Evolutionary conservation across 2,113 vertebrate species (phyloP).

Genomic region (Antechinus flavipes): DNA sequence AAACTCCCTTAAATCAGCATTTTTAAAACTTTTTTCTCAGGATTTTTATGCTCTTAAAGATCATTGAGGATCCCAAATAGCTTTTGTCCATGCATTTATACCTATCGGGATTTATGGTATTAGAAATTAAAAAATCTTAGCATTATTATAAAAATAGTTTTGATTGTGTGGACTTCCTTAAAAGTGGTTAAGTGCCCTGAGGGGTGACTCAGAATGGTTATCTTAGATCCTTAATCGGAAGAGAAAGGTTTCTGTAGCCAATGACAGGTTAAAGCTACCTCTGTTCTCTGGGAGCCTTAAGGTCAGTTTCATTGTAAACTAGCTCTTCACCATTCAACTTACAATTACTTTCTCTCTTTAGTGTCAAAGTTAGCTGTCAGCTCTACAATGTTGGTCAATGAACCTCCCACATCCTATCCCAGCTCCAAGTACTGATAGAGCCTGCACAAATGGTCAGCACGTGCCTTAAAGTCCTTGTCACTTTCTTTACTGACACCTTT

Average conservation of each 20-base stretch:
- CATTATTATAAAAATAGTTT: not conserved
- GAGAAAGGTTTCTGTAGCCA: not conserved
- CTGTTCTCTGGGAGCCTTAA: not conserved
- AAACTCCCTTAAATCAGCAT: not conserved
- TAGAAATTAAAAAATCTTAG: not conserved
- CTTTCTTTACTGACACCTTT: conserved; percentile 32
- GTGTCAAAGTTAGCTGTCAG: not conserved
- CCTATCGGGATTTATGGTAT: not conserved
- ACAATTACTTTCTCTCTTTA: not conserved
- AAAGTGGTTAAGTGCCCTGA: not conserved
- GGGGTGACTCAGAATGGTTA: not conserved
- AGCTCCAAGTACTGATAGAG: not conserved
- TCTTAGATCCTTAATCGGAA: not conserved
- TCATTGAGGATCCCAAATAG: not conserved
- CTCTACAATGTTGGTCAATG: not conserved
- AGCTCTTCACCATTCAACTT: not conserved
- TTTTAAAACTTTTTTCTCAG: not conserved
- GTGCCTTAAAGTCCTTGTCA: not conserved
- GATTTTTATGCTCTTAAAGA: not conserved
- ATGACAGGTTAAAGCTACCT: not conserved
- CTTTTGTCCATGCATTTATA: not conserved
- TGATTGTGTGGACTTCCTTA: not conserved
- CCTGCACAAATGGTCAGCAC: not conserved
- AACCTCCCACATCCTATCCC: not conserved
- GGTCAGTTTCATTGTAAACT: not conserved